Conservation (phyloP, 2,113 vertebrate genomes). For the Phoenicopterus ruber region DNA sequence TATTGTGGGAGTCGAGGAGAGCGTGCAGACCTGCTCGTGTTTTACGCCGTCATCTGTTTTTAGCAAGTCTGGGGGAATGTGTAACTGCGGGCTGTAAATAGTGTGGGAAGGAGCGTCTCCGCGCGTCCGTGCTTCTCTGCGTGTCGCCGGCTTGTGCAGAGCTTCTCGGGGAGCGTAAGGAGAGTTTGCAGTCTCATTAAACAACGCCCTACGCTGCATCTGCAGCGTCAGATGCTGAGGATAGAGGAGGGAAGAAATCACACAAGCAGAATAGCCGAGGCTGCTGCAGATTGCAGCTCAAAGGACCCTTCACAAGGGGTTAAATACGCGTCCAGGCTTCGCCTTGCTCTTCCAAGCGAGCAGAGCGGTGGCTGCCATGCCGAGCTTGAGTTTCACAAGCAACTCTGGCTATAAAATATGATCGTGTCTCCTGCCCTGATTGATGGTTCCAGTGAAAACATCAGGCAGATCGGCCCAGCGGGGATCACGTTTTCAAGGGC, state of each 20-base stretch:
- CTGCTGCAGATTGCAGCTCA: background rate
- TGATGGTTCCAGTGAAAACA: slow-evolving; percentile 43
- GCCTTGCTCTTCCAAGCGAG: background rate
- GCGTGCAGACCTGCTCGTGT: background rate
- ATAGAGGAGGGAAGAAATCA: background rate
- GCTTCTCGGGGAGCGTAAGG: background rate
- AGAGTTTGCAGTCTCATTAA: background rate
- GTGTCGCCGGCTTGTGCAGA: fast-evolving
- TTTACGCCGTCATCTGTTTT: fast-evolving
- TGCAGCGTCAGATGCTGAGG: background rate
- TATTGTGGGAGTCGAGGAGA: fast-evolving
- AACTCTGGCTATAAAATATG: slow-evolving; percentile 56
- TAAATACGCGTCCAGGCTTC: background rate
- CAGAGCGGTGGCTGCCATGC: background rate
- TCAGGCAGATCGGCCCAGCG: background rate
- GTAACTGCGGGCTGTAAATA: background rate
- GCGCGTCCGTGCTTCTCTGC: fast-evolving
- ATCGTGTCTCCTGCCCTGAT: slow-evolving; percentile 58
- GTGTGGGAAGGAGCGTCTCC: background rate
- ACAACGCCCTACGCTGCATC: fast-evolving
- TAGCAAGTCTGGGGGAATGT: background rate
- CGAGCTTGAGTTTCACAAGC: slow-evolving; percentile 62
- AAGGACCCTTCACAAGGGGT: slow-evolving; percentile 20
- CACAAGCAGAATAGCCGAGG: fast-evolving
- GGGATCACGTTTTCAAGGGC: slow-evolving; percentile 51